Conservation (phyloP, 2,113 vertebrate species). For the Archocentrus centrarchus region DNA sequence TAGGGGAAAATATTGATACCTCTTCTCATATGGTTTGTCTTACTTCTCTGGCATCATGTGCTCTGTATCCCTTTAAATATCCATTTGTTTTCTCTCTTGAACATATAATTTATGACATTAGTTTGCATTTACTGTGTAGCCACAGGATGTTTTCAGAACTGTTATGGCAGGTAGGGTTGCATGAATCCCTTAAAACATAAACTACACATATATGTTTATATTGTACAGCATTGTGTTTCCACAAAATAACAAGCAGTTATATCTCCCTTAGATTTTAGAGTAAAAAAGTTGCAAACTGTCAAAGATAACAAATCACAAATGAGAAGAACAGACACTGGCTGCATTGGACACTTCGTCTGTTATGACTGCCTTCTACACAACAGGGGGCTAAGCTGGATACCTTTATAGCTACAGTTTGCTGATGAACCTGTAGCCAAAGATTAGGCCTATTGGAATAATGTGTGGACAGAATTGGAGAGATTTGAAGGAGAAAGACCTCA, state of each 20-base stretch:
- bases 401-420: background rate
- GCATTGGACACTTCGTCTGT: background rate
- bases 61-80: background rate
- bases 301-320: background rate
- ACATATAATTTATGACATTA: background rate
- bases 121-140: conserved; percentile 9
- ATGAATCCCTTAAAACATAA: background rate
- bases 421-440: background rate
- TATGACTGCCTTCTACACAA: background rate
- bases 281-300: background rate
- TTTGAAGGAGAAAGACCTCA: background rate
- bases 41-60: conserved; percentile 9
- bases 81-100: background rate
- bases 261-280: background rate
- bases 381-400: background rate
- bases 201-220: conserved; percentile 1
- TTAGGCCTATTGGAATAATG: background rate
- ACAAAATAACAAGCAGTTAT: background rate
- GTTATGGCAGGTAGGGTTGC: conserved; percentile 7
- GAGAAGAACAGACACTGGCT: background rate
- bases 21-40: background rate
- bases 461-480: background rate
- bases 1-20: background rate
- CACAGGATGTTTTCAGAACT: background rate
- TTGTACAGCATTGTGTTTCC: background rate